Base-by-base conservation (phyloP, 2,888 invertebrate genomes). In the Zygaena filipendulae region DNA sequence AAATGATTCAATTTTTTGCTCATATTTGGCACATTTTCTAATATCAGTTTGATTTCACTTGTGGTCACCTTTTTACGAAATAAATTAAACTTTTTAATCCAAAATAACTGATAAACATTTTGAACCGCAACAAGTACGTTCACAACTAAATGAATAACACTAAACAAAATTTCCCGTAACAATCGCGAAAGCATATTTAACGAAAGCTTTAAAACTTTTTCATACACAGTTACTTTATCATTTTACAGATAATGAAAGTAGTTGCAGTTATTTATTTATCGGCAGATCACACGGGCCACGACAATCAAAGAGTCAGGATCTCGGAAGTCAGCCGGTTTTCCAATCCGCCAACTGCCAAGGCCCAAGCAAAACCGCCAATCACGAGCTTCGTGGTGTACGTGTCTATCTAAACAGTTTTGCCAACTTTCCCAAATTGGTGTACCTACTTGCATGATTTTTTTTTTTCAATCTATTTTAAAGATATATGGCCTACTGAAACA, bases 1-100 rank as follows among this genome's bases (percentile, higher is more conserved):
- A 92, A 54, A 68, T 92, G 92, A 37, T 77, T 82, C 7, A 91
- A 87, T 35, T 83, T 61, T 59, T 87, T 88, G 21, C 53, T 62
- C 44, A 75, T 50, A 41, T 49, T 60, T 43, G 69, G 67, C 45
- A 63, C 50, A 42, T 61, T 57, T 31, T 62, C 48, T 37, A 71
- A 36, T 45, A 79, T 52, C 42, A 58, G 52, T 38, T 57, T 46
- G 30, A 77, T 52, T 41, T 75, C 71, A 46, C 49, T 56, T 42
- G 61, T 62, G 11, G 51, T 56, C 46, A 57, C 51, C 38, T 53
- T 49, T 30, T 52, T 48, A 32, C 47, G 40, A 28, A 47, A 38
- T 39, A 47, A 50, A 43, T 37, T 45, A 35, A 36, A 46, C 39
- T 57, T 61, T 58, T 53, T 58, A 36, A 43, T 42, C 51, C 52